Conservation (phyloP, 2,113 vertebrate species). For the Hyperopisus bebe region DNA sequence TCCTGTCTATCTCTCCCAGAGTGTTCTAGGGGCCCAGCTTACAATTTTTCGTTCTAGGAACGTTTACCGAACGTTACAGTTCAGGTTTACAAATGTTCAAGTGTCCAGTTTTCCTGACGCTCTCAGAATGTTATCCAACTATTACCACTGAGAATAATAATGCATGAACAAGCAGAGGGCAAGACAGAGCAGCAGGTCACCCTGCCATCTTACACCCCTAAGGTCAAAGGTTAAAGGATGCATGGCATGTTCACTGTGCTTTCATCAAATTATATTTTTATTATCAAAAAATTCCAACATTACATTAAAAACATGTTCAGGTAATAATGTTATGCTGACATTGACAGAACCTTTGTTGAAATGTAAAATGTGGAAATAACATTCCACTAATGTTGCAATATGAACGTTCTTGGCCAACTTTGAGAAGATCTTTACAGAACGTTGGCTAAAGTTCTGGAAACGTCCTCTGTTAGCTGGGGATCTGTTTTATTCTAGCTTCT, state of each 20-base stretch:
- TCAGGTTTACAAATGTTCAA: background rate
- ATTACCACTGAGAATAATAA: background rate
- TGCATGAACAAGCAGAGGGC: background rate
- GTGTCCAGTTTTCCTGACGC: background rate
- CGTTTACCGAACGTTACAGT: background rate
- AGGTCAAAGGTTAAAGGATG: too few species aligned
- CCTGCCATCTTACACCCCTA: background rate
- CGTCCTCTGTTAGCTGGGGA: background rate
- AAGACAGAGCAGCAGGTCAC: background rate
- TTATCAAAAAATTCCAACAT: background rate
- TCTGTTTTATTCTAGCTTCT: background rate
- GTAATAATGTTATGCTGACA: background rate
- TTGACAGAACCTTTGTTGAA: background rate
- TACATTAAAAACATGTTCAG: background rate
- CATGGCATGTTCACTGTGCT: background rate
- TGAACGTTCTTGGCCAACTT: background rate
- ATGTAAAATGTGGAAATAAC: background rate
- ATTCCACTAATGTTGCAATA: background rate
- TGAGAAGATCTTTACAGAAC: background rate
- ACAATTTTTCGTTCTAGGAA: background rate
- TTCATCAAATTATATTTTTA: background rate
- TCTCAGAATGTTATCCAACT: background rate
- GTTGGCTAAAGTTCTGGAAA: background rate
- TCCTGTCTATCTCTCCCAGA: slow-evolving; percentile 13
- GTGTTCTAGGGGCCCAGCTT: background rate